Conservation (phyloP, 2,113 vertebrate genomes). For the Speoplatyrhinus poulsoni region DNA sequence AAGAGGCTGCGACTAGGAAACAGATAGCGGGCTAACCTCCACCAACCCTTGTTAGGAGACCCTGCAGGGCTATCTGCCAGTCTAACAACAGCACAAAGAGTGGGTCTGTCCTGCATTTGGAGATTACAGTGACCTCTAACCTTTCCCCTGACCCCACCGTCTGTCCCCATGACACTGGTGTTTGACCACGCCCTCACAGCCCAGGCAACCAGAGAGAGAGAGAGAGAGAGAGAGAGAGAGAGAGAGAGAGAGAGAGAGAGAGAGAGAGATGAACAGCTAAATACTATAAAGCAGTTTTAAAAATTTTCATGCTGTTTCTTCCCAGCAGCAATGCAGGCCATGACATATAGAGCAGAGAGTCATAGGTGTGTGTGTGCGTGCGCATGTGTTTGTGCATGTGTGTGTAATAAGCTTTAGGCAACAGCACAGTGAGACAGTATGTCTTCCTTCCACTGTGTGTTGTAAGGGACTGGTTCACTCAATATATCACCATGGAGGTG, state of each 20-base stretch:
- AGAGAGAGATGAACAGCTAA: too few relatives aligned
- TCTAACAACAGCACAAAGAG: constrained; percentile 25
- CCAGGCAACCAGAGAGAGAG: too few relatives aligned
- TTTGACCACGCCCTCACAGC: constrained; percentile 40
- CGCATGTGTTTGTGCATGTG: constrained; percentile 4
- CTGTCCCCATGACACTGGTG: constrained; percentile 54
- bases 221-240: too few relatives aligned
- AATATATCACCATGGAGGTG: constrained; percentile 33
- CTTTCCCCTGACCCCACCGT: constrained; percentile 26
- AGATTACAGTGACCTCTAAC: constrained; percentile 54
- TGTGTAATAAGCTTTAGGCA: constrained; percentile 9
- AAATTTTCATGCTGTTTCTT: too few relatives aligned
- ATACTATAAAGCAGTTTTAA: too few relatives aligned
- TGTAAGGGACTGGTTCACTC: constrained; percentile 18
- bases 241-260: too few relatives aligned
- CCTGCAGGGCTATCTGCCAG: constrained; percentile 10
- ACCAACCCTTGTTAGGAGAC: not conserved
- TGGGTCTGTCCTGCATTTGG: constrained; percentile 23
- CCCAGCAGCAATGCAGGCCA: too few relatives aligned
- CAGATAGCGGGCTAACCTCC: not conserved
- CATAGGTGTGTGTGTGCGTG: constrained; percentile 2
- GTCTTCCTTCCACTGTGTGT: not conserved
- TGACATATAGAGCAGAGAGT: constrained; percentile 2
- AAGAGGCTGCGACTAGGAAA: too few relatives aligned
- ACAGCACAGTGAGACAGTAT: not conserved